Evolutionary conservation across 2,113 vertebrate species (phyloP), one percentile per base, ranked within the genome.

Genomic region (Eretmochelys imbricata): DNA sequence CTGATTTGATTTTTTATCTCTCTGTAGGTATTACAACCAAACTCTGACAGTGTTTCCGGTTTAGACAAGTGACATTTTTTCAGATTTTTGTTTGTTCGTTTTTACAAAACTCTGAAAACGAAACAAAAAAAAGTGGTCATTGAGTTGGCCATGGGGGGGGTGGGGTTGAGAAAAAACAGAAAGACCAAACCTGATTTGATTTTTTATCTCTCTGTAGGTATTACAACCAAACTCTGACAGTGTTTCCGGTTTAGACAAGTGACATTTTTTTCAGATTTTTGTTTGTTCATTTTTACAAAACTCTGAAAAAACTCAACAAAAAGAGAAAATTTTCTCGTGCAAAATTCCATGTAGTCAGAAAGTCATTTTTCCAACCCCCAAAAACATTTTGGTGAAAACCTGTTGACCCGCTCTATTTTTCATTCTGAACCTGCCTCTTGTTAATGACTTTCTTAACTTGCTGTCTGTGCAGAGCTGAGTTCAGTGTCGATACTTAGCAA

Each of bases 71-170:
- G 62, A 69, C 16, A 31, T 42, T 76, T 75, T 25, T 46, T 76
- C 38, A 76, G 24, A 46, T 13, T 38, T 76, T 76, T 76, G 72
- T n/a, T 69, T n/a, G 35, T 53, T 53, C 17, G 12, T 20, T 46
- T 46, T 42, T 20, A 46, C 20, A 42, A 24, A 76, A 76, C 25
- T 7, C 22, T 46, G 42, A 76, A 76, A 27, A 24, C n/a, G n/a
- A 69, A 69, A n/a, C 8, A 89, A 95, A 81, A 89, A 95, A 81
- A 96, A 88, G 35, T 93, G 96, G 95, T 95, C 96, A 95, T 84
- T 95, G 22, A 76, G 8, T n/a, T 69, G 35, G 16, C 8, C 3
- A 8, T 16, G 29, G 35, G 29, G 35, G 11, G 27, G 29, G 57
- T 5, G 57, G 27, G 11, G 11, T 62, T n/a, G 31, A n/a, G 65